A percentile compares a stretch with the other conserved stretches of the same genome.
Conservation (phyloP, 2,888 invertebrate genomes). For the Leptopilina myrica region DNA sequence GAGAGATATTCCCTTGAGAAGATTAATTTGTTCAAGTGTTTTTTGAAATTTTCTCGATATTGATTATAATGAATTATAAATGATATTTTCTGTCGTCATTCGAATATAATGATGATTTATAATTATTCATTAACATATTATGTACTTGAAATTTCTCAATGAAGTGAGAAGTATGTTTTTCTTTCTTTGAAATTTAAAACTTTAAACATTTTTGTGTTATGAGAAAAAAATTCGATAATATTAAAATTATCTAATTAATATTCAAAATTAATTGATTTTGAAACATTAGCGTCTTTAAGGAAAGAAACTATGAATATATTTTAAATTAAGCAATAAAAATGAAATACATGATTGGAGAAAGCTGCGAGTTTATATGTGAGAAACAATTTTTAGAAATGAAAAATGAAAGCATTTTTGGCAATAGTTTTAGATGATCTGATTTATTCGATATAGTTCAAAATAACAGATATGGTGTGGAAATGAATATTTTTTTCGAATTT, state of each 20-base stretch:
- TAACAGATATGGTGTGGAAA: not conserved
- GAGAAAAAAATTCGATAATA: not conserved
- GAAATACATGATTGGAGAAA: conserved; percentile 24
- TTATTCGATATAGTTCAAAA: not conserved
- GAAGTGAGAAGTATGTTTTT: too few relatives aligned
- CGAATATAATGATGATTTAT: too few relatives aligned
- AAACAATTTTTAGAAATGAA: conserved; percentile 6
- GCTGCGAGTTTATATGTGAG: not conserved
- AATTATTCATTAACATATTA: too few relatives aligned
- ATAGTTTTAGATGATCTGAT: not conserved
- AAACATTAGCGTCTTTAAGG: not conserved
- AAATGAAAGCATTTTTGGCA: conserved; percentile 12
- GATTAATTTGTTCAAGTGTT: too few relatives aligned
- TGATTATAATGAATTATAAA: too few relatives aligned
- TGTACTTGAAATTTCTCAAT: too few relatives aligned
- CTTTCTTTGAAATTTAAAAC: too few relatives aligned
- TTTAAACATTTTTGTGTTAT: not conserved
- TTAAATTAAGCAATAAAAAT: conserved; percentile 30
- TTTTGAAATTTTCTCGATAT: too few relatives aligned
- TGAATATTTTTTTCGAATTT: too few relatives aligned
- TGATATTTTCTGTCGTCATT: too few relatives aligned
- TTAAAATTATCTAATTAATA: not conserved
- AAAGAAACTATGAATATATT: not conserved
- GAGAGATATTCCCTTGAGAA: too few relatives aligned
- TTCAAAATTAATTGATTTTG: not conserved